These are phyloP conservation scores for Girardinus metallicus DNA, from an alignment of 2,797 vertebrate genomes.

Conservation along the genomic window DNA sequence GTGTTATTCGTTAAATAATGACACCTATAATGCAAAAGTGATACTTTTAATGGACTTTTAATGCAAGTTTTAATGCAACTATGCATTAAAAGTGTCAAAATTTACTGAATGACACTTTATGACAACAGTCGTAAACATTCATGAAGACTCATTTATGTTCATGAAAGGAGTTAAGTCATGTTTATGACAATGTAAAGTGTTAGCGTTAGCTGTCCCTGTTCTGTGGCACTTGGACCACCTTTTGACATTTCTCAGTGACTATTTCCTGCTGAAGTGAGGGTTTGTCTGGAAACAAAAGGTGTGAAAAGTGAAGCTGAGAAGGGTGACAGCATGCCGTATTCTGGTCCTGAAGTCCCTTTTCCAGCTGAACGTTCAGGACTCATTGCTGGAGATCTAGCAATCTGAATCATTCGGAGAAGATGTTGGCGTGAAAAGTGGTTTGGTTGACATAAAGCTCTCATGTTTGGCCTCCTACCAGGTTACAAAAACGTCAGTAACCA, in stretches of 20 bases:
- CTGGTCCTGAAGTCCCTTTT: neutral
- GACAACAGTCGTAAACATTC: too few relatives aligned
- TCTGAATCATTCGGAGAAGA: constrained; percentile 50
- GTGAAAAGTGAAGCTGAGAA: neutral
- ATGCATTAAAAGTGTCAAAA: too few relatives aligned
- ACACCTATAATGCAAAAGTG: too few relatives aligned
- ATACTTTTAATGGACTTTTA: too few relatives aligned
- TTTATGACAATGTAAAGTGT: neutral
- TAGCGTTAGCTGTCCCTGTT: neutral
- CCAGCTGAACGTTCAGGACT: constrained; percentile 7
- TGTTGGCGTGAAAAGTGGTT: constrained; percentile 20
- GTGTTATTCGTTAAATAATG: too few relatives aligned
- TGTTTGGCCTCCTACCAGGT: constrained; percentile 27
- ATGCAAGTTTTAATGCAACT: too few relatives aligned
- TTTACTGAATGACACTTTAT: too few relatives aligned
- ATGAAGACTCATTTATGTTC: too few relatives aligned
- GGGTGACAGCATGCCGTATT: neutral
- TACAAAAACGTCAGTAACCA: constrained; percentile 36
- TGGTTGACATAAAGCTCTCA: constrained; percentile 3
- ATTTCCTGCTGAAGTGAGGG: constrained; percentile 26
- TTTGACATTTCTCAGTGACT: neutral
- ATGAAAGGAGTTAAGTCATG: too few relatives aligned
- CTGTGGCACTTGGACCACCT: neutral
- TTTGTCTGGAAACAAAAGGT: constrained; percentile 12
- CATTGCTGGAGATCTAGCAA: constrained; percentile 14